These are phyloP conservation scores for Halcyon badia DNA, from an alignment of 2,797 vertebrate genomes.

Conservation along the genomic window DNA sequence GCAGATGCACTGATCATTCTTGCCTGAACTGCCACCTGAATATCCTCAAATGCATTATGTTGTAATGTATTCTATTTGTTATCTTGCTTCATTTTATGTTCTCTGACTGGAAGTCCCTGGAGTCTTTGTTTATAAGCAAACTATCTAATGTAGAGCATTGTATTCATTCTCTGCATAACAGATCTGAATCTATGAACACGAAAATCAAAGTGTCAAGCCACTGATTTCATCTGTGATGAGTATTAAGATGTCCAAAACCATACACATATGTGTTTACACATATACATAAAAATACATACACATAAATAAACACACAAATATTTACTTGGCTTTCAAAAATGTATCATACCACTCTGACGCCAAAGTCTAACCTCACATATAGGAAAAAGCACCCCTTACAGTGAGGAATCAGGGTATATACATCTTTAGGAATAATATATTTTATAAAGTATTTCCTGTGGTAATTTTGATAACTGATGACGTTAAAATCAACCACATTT, in stretches of 20 bases:
- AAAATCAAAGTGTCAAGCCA: neutral
- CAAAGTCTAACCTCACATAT: neutral
- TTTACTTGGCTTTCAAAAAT: neutral
- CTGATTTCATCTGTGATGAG: neutral
- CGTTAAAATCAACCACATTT: neutral
- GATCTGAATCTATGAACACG: neutral
- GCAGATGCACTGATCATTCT: neutral
- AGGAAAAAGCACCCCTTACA: neutral
- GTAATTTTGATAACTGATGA: neutral
- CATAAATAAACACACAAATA: neutral
- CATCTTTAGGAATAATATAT: neutral
- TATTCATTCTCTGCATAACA: neutral
- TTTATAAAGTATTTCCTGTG: neutral
- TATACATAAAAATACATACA: neutral
- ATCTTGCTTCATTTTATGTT: neutral
- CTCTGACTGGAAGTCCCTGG: neutral
- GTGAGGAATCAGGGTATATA: neutral
- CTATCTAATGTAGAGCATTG: neutral
- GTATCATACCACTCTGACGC: neutral
- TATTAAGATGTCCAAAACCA: neutral
- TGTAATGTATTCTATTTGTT: neutral
- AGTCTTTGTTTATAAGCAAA: neutral
- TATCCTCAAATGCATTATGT: neutral
- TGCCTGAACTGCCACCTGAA: neutral
- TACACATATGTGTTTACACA: neutral